phyloP scores from a whole-genome alignment of 2,888 invertebrate species.

The Synergus itoensis region DNA sequence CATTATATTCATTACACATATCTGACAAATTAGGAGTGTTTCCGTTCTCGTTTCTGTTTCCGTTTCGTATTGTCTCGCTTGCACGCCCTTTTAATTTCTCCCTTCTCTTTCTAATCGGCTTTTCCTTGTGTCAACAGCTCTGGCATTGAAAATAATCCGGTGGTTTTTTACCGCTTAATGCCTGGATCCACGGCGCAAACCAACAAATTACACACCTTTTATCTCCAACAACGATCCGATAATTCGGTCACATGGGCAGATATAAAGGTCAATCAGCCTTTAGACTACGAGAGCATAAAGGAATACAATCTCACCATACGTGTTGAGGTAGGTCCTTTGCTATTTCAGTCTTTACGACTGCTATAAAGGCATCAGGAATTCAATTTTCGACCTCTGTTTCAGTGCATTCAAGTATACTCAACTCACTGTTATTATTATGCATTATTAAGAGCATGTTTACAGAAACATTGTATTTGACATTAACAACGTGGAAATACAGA shows the following conservation, averaged over 20 bases:
- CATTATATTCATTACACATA: constrained; percentile 37
- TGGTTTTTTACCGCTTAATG: constrained; percentile 97
- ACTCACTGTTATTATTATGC: no score
- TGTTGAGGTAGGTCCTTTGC: constrained; percentile 89
- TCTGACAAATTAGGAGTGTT: constrained; percentile 50
- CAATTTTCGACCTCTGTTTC: neutral
- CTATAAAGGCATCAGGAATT: neutral
- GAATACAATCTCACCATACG: constrained; percentile 97
- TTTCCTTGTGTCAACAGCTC: constrained; percentile 83
- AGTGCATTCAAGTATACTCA: neutral
- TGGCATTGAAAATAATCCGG: constrained; percentile 97
- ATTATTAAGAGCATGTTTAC: no score
- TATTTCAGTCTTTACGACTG: neutral
- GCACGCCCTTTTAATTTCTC: constrained; percentile 51
- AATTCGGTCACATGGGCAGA: constrained; percentile 97
- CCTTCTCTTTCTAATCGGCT: constrained; percentile 49
- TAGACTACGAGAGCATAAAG: constrained; percentile 96
- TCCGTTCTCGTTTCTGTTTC: constrained; percentile 75
- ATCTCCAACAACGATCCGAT: constrained; percentile 95
- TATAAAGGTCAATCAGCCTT: constrained; percentile 96
- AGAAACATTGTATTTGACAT: neutral
- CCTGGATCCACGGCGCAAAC: constrained; percentile 97
- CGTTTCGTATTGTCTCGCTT: constrained; percentile 69
- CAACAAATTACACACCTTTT: constrained; percentile 97
- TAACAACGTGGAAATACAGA: no score